phyloP scores from a whole-genome alignment of 2,113 vertebrate genomes.

The Neotoma lepida region DNA sequence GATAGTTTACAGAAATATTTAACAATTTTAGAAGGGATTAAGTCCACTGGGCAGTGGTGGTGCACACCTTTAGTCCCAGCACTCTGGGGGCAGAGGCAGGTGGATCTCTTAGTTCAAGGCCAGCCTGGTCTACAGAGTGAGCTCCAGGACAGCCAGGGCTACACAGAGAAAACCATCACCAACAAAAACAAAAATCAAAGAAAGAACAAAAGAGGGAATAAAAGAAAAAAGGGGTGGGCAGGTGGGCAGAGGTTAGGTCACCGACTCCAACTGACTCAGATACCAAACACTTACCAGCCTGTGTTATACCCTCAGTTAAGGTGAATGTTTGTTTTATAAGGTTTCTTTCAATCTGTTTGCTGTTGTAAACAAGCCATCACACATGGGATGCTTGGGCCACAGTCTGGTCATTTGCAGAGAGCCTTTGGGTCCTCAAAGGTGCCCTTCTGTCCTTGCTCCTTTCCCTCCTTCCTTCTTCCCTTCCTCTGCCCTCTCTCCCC shows the following conservation, averaged over 20 bases:
- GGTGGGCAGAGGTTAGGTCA: not conserved
- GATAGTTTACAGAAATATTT: not conserved
- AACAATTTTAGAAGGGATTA: not conserved
- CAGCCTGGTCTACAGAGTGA: not conserved
- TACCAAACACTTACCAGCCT: not conserved
- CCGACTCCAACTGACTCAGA: not conserved
- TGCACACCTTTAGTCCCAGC: not conserved
- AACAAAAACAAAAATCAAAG: too few species aligned
- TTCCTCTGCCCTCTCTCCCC: not conserved
- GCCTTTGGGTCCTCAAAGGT: not conserved
- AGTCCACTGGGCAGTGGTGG: not conserved
- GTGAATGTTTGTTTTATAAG: not conserved
- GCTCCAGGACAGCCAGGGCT: not conserved
- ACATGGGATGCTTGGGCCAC: rapidly evolving
- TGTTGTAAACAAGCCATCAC: not conserved
- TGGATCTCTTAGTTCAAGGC: not conserved
- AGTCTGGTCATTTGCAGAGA: not conserved
- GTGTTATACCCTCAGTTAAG: not conserved
- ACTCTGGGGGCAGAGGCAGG: not conserved
- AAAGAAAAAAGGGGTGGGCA: not conserved
- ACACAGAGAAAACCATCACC: not conserved
- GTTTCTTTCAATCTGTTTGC: not conserved
- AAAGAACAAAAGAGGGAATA: too few species aligned
- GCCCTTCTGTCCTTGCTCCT: not conserved
- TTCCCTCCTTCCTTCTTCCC: not conserved